Evolutionary conservation across 2,888 invertebrate genomes (phyloP), one percentile per base, ranked within the genome.

Genomic region (Diaperis boleti): DNA sequence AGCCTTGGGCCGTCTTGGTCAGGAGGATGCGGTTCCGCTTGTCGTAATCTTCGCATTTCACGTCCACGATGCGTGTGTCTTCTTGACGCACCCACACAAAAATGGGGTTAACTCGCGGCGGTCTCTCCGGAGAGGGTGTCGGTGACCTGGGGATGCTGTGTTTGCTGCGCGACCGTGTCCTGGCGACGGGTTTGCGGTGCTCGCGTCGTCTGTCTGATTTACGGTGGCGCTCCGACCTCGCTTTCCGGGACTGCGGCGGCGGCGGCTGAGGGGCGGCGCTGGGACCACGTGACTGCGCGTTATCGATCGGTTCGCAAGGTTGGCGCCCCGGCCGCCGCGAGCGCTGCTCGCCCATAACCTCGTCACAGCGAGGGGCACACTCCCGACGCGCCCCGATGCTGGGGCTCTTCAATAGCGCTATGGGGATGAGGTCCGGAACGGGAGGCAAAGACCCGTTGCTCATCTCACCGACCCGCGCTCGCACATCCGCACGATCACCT

Each of bases 41-140:
- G 84, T 94, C 93, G 85, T 93, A 93, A 80, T 94, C 93, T 82
- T 94, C 94, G 83, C 92, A 92, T 81, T 89, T 88, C 73, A 94
- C 92, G 82, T 92, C 91, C 78, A 92, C 89, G 81, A 94, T 92
- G 78, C 87, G 87, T 67, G 91, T 90, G 82, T 92, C 90, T 73
- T 87, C 87, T 80, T 92, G 91, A 78, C 90, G 89, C 66, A 91
- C 91, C 92, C 93, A 94, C 71, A 94, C 86, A 82, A 94, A 94
- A 69, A 94, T 90, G 70, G 93, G 93, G 77, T 92, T 91, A 72
- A 92, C 88, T 63, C 89, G 87, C 72, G 90, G 85, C 54, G 86
- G 81, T 73, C 80, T 75, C 62, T 80, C 80, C 37, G 75, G 76
- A 52, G 77, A 74, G 60, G 74, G 69, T 64, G 64, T 59, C 49